A percentile compares a stretch with the other conserved stretches of the same genome.
Evolutionary conservation across 2,113 vertebrate species (phyloP).

Genomic region (Apistogramma diplotaenia): DNA sequence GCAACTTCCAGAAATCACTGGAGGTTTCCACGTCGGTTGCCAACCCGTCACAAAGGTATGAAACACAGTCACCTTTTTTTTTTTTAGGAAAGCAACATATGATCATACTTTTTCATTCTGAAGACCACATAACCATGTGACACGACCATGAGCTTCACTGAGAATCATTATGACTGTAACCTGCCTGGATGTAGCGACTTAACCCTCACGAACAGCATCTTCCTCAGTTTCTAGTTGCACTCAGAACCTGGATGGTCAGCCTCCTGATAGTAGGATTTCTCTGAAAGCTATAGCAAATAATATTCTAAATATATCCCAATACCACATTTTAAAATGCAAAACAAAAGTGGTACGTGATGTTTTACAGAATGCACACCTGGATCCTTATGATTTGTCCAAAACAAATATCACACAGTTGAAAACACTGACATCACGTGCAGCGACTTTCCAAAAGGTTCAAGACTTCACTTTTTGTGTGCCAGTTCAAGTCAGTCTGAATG

Average conservation of each 20-base stretch:
- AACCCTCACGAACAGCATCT: neutral
- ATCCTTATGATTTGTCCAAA: neutral
- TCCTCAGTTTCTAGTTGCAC: neutral
- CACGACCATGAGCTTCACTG: neutral
- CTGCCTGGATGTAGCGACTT: neutral
- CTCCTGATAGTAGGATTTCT: neutral
- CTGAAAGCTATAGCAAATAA: neutral
- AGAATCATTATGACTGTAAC: neutral
- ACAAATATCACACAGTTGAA: slow-evolving; percentile 11
- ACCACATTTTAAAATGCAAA: neutral
- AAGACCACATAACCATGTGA: neutral
- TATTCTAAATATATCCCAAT: neutral
- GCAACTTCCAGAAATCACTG: too few relatives aligned
- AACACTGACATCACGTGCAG: neutral
- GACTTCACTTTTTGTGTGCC: neutral
- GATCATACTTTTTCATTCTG: too few relatives aligned
- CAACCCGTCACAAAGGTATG: too few relatives aligned
- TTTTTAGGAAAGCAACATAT: too few relatives aligned
- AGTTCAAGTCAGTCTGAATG: slow-evolving; percentile 23
- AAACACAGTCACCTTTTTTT: too few relatives aligned
- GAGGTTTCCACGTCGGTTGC: too few relatives aligned
- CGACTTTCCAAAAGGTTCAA: slow-evolving; percentile 1
- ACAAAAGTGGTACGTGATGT: neutral
- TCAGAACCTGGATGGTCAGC: neutral
- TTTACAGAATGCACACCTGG: slow-evolving; percentile 2